A percentile compares a stretch with the other conserved stretches of the same genome.
These are phyloP conservation scores for Beroe ovata DNA, from an alignment of 37 sponge, comb jelly and placozoan species.

Conservation along the genomic window DNA sequence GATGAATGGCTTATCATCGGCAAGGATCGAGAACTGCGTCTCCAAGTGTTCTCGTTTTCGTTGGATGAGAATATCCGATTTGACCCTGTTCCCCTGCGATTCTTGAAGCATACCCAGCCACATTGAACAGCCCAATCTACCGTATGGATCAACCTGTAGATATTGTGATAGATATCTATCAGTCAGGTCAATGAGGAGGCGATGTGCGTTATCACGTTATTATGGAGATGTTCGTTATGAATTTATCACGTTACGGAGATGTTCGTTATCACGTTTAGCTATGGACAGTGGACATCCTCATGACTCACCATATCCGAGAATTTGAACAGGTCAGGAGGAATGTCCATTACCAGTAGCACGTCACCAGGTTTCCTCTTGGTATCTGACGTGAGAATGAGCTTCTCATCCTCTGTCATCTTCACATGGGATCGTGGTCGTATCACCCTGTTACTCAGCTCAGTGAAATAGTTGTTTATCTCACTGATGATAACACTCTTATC, in stretches of 20 bases:
- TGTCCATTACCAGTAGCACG: background rate
- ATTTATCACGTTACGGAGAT: too few relatives aligned
- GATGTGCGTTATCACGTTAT: too few relatives aligned
- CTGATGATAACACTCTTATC: background rate
- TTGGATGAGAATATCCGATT: background rate
- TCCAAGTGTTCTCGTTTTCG: background rate
- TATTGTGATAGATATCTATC: too few relatives aligned
- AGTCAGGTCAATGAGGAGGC: too few relatives aligned
- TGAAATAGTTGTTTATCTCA: background rate
- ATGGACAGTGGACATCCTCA: too few relatives aligned
- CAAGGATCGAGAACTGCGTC: background rate
- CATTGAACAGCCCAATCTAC: background rate
- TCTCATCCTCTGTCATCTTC: background rate
- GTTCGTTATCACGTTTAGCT: too few relatives aligned
- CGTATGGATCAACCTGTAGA: conserved; percentile 24
- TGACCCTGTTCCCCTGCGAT: background rate
- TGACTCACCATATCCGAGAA: background rate
- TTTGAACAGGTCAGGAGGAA: background rate
- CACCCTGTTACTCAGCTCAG: background rate
- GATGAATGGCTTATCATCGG: background rate
- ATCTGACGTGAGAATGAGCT: background rate
- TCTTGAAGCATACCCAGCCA: background rate
- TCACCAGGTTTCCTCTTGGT: background rate
- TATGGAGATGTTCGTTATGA: too few relatives aligned
- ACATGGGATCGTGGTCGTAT: background rate